Conservation (phyloP, 2,113 vertebrate genomes). For the Xenus cinereus region DNA sequence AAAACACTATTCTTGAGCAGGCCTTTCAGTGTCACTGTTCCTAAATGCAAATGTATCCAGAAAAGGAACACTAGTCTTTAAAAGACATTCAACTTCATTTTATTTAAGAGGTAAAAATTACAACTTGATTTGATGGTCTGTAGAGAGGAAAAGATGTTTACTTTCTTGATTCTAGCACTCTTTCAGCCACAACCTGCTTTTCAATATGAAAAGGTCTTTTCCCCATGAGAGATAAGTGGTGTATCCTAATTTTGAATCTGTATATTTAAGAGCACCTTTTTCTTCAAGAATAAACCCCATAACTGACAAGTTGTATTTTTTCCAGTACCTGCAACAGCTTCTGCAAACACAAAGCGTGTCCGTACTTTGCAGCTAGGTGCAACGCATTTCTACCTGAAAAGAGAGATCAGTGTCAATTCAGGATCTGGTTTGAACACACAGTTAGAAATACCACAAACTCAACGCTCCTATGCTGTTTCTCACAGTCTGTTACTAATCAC, state of each 20-base stretch:
- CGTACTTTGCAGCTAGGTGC: slow-evolving; percentile 90
- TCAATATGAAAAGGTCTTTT: background rate
- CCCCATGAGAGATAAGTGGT: too few species aligned
- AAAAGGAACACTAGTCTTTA: background rate
- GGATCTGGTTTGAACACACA: accelerated
- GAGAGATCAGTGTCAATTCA: background rate
- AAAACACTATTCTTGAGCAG: background rate
- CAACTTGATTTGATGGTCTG: background rate
- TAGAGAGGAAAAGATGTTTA: background rate
- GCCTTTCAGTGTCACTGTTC: background rate
- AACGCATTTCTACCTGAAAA: slow-evolving; percentile 89
- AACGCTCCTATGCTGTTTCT: background rate
- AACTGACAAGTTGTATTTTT: background rate
- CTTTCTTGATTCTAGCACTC: background rate
- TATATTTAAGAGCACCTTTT: too few species aligned
- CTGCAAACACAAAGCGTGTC: slow-evolving; percentile 90
- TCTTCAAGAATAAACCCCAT: too few species aligned
- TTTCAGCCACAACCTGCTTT: background rate
- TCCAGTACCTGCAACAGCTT: slow-evolving; percentile 91
- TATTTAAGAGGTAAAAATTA: background rate
- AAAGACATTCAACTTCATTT: background rate
- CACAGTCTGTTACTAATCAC: too few species aligned
- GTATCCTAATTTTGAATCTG: too few species aligned
- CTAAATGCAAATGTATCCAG: background rate
- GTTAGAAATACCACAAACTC: background rate